Conservation (phyloP, 2,113 vertebrate species). For the Ochotona princeps region DNA sequence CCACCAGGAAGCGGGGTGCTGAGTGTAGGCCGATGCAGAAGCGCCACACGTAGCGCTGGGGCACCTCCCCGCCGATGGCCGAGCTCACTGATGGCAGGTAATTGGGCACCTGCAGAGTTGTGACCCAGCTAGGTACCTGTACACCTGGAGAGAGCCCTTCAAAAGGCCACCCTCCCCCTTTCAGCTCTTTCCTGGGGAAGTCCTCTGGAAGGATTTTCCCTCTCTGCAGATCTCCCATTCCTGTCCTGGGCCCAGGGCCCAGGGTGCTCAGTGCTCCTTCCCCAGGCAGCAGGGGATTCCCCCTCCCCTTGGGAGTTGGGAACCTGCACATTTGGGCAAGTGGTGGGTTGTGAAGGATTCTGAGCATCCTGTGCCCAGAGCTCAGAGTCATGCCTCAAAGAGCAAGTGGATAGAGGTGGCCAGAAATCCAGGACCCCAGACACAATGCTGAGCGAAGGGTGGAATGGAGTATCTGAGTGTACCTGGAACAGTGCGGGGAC, state of each 20-base stretch:
- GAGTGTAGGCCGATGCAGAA: constrained; percentile 95
- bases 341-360: neutral
- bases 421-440: neutral
- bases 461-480: constrained; percentile 15
- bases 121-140: neutral
- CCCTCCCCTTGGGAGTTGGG: neutral
- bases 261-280: neutral
- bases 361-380: neutral
- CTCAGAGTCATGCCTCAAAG: neutral
- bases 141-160: neutral
- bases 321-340: neutral
- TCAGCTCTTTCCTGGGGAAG: neutral
- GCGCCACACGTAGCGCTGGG: constrained; percentile 96
- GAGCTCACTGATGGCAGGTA: constrained; percentile 98
- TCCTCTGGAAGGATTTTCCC: neutral
- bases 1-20: constrained; percentile 91
- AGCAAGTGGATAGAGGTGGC: neutral
- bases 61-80: constrained; percentile 91
- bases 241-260: neutral
- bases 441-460: neutral
- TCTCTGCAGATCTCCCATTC: neutral
- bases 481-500: neutral
- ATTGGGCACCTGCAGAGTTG: constrained; percentile 91
- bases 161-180: neutral
- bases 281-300: neutral